Conservation (phyloP, 2,888 invertebrate species). For the Philhelius pedissequus region DNA sequence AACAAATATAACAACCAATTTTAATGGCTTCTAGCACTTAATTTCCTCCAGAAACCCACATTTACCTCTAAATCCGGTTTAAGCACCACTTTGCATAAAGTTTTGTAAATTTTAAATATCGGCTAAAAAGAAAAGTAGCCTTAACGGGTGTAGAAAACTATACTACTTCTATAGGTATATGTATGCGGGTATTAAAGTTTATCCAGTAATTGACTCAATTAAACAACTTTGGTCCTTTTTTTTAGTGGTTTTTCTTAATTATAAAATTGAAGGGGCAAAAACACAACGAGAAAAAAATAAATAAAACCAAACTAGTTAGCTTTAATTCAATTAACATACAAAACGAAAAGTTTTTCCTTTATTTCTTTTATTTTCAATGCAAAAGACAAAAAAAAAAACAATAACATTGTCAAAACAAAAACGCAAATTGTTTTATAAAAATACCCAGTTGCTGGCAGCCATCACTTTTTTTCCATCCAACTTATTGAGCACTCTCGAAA, state of each 20-base stretch:
- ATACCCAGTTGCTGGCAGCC: conserved; percentile 49
- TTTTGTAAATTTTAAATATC: neutral
- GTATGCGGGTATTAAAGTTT: conserved; percentile 17
- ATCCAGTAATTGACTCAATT: conserved; percentile 66
- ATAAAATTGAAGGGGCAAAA: conserved; percentile 38
- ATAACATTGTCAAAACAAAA: conserved; percentile 24
- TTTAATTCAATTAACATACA: conserved; percentile 49
- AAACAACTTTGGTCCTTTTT: conserved; percentile 14
- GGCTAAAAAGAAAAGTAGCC: neutral
- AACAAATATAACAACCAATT: conserved; percentile 5
- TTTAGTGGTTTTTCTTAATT: conserved; percentile 45
- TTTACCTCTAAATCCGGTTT: conserved; percentile 45
- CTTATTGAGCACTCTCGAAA: conserved; percentile 37
- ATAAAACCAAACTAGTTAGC: conserved; percentile 26
- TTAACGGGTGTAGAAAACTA: too few relatives aligned
- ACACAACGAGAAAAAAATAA: neutral
- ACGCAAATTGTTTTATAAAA: conserved; percentile 44
- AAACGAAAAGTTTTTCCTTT: conserved; percentile 17
- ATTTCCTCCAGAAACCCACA: conserved; percentile 45
- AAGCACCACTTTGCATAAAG: conserved; percentile 21
- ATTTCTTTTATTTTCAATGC: neutral
- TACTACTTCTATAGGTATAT: too few relatives aligned
- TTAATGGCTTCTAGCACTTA: conserved; percentile 42
- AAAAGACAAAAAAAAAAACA: conserved; percentile 14
- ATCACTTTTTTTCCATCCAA: conserved; percentile 30